Percentiles rank a stretch among this genome's conserved stretches.
These are phyloP conservation scores for Eutrigla gurnardus DNA, from an alignment of 2,797 vertebrate species.

Conservation along the genomic window DNA sequence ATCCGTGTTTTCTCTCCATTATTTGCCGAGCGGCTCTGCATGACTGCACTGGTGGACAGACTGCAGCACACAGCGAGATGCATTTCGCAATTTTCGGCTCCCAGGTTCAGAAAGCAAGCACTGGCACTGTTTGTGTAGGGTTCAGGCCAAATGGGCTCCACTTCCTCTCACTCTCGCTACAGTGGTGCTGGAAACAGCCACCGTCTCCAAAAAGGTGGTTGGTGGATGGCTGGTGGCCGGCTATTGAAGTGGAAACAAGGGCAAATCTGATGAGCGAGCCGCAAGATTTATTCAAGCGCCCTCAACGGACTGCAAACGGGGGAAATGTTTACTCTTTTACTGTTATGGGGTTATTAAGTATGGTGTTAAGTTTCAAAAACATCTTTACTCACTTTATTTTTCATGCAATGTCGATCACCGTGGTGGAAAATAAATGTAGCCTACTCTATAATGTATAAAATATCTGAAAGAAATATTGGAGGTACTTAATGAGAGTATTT, in stretches of 20 bases:
- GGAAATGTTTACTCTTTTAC: background rate
- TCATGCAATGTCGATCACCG: background rate
- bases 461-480: background rate
- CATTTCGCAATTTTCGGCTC: conserved; percentile 66
- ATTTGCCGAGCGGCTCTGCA: conserved; percentile 61
- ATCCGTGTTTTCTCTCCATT: conserved; percentile 64
- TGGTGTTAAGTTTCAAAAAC: background rate
- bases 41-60: conserved; percentile 70
- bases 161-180: conserved; percentile 51
- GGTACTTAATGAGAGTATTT: background rate
- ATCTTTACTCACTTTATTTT: background rate
- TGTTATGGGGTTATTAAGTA: background rate
- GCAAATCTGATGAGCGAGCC: conserved; percentile 19
- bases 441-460: no score
- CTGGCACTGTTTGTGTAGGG: conserved; percentile 49
- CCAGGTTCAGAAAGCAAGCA: conserved; percentile 52
- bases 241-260: conserved; percentile 43
- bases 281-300: conserved; percentile 22
- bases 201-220: conserved; percentile 38
- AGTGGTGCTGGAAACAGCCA: conserved; percentile 52
- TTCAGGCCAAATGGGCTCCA: conserved; percentile 67
- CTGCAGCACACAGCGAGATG: conserved; percentile 70
- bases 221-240: conserved; percentile 37
- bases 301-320: conserved; percentile 18
- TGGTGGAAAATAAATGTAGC: background rate